These are phyloP conservation scores for Brachionus asplanchnoidis DNA, from an alignment of 1,140 invertebrate species.

Conservation along the genomic window DNA sequence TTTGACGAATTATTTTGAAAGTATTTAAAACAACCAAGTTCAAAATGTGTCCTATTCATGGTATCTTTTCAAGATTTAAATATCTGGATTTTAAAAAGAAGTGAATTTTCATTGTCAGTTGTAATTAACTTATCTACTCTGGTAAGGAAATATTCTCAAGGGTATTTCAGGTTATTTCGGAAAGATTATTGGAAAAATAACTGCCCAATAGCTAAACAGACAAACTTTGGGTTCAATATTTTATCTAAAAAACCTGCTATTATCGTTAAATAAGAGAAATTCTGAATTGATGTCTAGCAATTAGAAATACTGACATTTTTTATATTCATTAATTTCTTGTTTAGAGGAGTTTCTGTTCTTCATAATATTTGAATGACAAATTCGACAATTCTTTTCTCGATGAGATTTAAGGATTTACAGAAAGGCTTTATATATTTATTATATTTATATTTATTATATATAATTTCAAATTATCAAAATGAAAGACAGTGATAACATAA, in stretches of 20 bases:
- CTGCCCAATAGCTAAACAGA: neutral
- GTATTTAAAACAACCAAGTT: neutral
- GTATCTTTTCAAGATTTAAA: too few relatives aligned
- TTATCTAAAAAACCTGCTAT: neutral
- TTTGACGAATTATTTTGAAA: conserved; percentile 2
- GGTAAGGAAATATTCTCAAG: neutral
- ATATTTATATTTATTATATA: too few relatives aligned
- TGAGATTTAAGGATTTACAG: neutral
- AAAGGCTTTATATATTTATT: neutral
- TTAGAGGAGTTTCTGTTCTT: neutral
- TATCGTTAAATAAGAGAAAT: neutral
- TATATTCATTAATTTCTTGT: neutral
- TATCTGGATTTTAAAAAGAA: too few relatives aligned
- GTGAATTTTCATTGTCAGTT: too few relatives aligned
- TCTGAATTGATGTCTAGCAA: conserved; percentile 32
- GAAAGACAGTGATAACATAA: neutral
- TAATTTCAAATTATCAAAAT: neutral
- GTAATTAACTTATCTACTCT: too few relatives aligned
- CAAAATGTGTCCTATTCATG: conserved; percentile 12
- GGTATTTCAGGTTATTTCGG: neutral
- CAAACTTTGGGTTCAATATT: neutral
- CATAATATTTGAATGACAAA: neutral
- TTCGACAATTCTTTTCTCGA: neutral
- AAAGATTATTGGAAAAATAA: neutral
- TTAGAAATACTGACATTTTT: neutral